These are phyloP conservation scores for Thamnophis elegans DNA, from an alignment of 2,797 vertebrate species.

Conservation along the genomic window DNA sequence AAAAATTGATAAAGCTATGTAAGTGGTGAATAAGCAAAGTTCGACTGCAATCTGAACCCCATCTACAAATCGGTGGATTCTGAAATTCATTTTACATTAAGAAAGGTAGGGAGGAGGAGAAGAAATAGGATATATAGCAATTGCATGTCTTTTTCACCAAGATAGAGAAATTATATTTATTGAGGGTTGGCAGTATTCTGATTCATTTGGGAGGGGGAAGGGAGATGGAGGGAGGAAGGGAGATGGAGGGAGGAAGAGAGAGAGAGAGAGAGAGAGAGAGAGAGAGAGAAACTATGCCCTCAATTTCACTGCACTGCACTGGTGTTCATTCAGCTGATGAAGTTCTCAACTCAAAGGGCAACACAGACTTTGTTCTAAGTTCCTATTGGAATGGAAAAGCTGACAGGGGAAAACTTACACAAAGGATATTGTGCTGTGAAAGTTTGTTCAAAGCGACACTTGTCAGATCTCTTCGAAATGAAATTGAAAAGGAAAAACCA, in stretches of 20 bases:
- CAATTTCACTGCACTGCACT: conserved; percentile 71
- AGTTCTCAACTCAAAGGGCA: conserved; percentile 78
- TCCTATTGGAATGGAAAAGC: conserved; percentile 76
- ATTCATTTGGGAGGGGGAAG: conserved; percentile 45
- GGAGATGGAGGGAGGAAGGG: background rate
- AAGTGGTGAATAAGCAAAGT: background rate
- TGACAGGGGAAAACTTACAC: conserved; percentile 76
- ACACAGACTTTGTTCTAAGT: conserved; percentile 76
- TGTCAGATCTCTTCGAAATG: conserved; percentile 79
- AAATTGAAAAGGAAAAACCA: conserved; percentile 82
- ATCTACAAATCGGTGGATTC: conserved; percentile 50
- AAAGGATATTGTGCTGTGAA: conserved; percentile 79
- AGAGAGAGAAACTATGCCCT: conserved; percentile 70
- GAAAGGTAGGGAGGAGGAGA: conserved; percentile 19
- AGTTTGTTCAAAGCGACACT: conserved; percentile 79
- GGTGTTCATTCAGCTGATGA: conserved; percentile 75
- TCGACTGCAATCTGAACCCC: conserved; percentile 19
- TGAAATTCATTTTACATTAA: conserved; percentile 57
- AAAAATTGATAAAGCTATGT: conserved; percentile 20
- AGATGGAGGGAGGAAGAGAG: background rate
- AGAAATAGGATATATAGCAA: conserved; percentile 47
- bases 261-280: conserved; percentile 46
- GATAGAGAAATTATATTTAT: conserved; percentile 71
- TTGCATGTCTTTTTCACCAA: conserved; percentile 55
- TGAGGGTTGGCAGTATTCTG: conserved; percentile 66